Evolutionary conservation across 1,140 invertebrate species (phyloP).

Genomic region (Polypedilum vanderplanki): DNA sequence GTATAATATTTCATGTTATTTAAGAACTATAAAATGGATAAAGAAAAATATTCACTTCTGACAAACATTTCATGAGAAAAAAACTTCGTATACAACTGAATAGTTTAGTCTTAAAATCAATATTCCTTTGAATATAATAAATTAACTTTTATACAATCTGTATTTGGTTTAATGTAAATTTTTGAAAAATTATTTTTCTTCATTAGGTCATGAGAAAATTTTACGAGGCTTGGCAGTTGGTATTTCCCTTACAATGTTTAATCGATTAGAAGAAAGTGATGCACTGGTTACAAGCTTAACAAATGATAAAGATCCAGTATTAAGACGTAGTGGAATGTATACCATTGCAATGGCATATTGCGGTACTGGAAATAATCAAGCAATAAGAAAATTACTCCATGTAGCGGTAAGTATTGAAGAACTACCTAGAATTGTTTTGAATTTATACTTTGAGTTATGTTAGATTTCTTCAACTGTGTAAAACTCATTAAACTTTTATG

Average conservation of each 20-base stretch:
- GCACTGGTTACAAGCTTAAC: conserved; percentile 81
- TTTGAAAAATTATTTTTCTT: no score
- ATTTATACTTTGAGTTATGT: background rate
- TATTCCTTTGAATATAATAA: no score
- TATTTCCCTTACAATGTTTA: conserved; percentile 95
- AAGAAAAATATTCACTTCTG: no score
- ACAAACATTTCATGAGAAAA: no score
- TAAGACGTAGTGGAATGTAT: conserved; percentile 90
- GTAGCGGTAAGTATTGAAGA: conserved; percentile 70
- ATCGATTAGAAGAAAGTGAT: conserved; percentile 92
- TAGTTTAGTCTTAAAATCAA: no score
- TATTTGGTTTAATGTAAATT: no score
- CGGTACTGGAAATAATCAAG: conserved; percentile 94
- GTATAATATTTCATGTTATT: no score
- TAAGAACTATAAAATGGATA: no score
- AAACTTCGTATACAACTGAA: no score
- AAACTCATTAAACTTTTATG: conserved; percentile 14
- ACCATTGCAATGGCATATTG: conserved; percentile 98
- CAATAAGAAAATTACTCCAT: conserved; percentile 88
- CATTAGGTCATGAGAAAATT: conserved; percentile 94
- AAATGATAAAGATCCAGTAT: conserved; percentile 78
- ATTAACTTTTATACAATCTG: no score
- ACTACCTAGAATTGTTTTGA: background rate
- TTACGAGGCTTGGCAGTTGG: conserved; percentile 90
- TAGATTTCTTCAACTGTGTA: background rate